Evolutionary conservation across 2,888 invertebrate genomes (phyloP).

Genomic region (Drosophila flavopinicola): DNA sequence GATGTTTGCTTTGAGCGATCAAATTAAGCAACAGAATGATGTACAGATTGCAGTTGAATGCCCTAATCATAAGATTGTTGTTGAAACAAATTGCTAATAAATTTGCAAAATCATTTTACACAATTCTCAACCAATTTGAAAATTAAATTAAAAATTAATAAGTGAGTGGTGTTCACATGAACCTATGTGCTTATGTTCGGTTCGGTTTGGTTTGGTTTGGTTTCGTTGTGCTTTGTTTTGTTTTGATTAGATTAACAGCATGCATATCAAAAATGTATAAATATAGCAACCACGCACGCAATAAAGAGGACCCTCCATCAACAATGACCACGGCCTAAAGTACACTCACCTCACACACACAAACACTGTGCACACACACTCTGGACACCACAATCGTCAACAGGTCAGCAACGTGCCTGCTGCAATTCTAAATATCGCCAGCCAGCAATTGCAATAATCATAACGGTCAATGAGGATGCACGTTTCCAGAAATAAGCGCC

Average conservation of each 20-base stretch:
- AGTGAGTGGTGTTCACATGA: neutral
- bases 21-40: neutral
- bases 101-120: neutral
- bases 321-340: neutral
- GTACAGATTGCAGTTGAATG: neutral
- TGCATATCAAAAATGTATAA: neutral
- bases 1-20: neutral
- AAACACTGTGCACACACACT: too few species aligned
- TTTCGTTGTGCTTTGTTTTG: neutral
- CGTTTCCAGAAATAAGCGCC: slow-evolving; percentile 42
- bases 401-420: too few species aligned
- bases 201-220: too few species aligned
- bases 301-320: too few species aligned
- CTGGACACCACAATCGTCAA: too few species aligned
- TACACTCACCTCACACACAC: too few species aligned
- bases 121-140: neutral
- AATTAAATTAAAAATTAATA: neutral
- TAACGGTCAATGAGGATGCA: slow-evolving; percentile 33
- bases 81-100: neutral
- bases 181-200: neutral
- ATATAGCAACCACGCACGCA: neutral
- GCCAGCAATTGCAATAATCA: slow-evolving; percentile 26
- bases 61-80: too few species aligned
- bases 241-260: slow-evolving; percentile 11
- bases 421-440: neutral